Base-by-base conservation (phyloP, 2,888 invertebrate genomes). In the Imbricaverruca yamaguchii region DNA sequence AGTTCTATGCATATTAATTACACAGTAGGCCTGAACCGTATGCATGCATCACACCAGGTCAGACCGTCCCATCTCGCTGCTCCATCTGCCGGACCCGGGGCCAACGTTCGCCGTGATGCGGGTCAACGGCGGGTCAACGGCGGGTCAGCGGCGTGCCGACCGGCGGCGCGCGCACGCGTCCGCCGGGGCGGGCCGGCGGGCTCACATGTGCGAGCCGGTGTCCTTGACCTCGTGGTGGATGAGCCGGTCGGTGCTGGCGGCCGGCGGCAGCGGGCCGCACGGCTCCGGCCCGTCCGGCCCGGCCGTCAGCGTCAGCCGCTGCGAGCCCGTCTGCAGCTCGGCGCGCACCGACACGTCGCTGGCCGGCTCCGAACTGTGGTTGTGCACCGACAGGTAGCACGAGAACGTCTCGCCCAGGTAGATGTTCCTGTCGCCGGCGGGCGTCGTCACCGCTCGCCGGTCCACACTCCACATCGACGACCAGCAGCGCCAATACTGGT, bases 171-270 rank as follows among this genome's bases (percentile, higher is more conserved):
- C n/a, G n/a, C n/a, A n/a, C n/a, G n/a, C n/a, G n/a, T n/a, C n/a
- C n/a, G n/a, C n/a, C n/a, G n/a, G n/a, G n/a, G n/a, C 55, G 77
- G 67, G 80, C 21, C 83, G 65, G 23, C 39, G 53, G 59, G 86
- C 91, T 88, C 89, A 95, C 94, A 98, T 97, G 87, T 99, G 98
- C 79, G 96, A 95, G 74, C 98, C 98, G 84, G 97, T 92, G 89
- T 99, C 98, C 88, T 98, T 98, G n/a, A 99, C 97, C 91, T 99
- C 98, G 89, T 99, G 97, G 86, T 96, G 94, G 86, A 98, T 96
- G 63, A 98, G 95, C 88, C 97, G 94, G 88, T 97, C 96, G 23
- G 97, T 90, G 18, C 95, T 97, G 86, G 93, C 92, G 85, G 95
- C 94, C 0, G 95, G 92, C 80, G 88, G 88, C 82, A 92, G 88